Evolutionary conservation across 1,140 invertebrate species (phyloP).

Genomic region (Bombus waltoni): DNA sequence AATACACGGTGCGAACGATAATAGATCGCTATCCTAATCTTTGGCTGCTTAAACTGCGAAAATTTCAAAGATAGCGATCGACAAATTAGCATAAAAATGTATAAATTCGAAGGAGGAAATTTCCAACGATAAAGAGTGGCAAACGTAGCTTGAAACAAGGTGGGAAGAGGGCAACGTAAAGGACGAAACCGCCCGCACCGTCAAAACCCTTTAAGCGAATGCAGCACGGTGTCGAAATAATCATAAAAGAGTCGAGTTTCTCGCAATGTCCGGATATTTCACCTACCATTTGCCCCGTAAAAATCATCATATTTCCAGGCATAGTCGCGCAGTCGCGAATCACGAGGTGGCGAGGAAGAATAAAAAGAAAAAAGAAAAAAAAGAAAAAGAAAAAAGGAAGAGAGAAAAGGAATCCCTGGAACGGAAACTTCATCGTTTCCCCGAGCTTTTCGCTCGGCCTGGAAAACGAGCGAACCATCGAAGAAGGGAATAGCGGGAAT

Average conservation of each 20-base stretch:
- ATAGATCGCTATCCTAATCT: too few species aligned
- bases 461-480: not conserved
- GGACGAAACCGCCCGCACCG: not conserved
- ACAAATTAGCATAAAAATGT: not conserved
- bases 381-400: not conserved
- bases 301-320: constrained; percentile 17
- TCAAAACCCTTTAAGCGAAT: not conserved
- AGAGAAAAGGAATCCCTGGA: too few species aligned
- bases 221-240: not conserved
- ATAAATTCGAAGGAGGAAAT: not conserved
- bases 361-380: not conserved
- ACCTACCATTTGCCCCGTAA: not conserved
- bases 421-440: constrained; percentile 40
- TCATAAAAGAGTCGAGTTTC: not conserved
- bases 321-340: not conserved
- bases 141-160: not conserved
- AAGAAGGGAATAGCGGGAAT: not conserved
- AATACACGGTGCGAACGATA: too few species aligned
- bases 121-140: too few species aligned
- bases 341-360: not conserved
- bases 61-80: not conserved
- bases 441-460: not conserved
- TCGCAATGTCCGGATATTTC: constrained; percentile 8
- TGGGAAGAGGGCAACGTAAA: not conserved
- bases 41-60: too few species aligned